Evolutionary conservation across 2,888 invertebrate genomes (phyloP).

Genomic region (Tuberolachnus salignus): DNA sequence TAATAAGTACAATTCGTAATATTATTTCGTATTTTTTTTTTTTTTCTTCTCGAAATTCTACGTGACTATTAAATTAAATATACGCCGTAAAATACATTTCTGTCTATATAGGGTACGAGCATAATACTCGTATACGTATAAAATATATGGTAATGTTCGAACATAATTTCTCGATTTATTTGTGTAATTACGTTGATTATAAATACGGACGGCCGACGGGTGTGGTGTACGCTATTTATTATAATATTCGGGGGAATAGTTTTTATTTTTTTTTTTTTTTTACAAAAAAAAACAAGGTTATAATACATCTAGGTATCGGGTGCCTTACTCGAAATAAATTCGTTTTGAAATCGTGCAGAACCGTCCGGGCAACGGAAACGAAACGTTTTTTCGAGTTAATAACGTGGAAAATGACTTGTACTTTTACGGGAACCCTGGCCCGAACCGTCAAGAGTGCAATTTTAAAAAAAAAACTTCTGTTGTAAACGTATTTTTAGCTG

Average conservation of each 20-base stretch:
- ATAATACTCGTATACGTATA: background rate
- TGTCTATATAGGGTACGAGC: background rate
- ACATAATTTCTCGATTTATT: slow-evolving; percentile 4
- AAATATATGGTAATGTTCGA: background rate
- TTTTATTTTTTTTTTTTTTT: too few relatives aligned
- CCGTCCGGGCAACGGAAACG: background rate
- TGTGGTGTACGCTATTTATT: background rate
- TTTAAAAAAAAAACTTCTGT: background rate
- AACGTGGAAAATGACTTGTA: background rate
- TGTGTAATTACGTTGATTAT: background rate
- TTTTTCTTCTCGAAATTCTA: background rate
- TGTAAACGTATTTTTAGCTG: background rate
- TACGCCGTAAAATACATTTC: slow-evolving; percentile 12
- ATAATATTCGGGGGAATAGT: too few relatives aligned
- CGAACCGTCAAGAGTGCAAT: background rate
- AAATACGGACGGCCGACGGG: background rate
- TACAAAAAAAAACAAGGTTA: background rate
- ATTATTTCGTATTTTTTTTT: slow-evolving; percentile 14
- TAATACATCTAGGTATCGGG: background rate
- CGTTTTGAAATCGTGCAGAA: background rate
- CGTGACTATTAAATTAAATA: background rate
- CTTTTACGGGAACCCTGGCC: background rate
- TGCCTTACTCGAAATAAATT: background rate
- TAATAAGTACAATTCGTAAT: background rate
- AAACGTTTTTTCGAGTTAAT: slow-evolving; percentile 3